Evolutionary conservation across 2,888 invertebrate species (phyloP).

Genomic region (Geotrupes spiniger): DNA sequence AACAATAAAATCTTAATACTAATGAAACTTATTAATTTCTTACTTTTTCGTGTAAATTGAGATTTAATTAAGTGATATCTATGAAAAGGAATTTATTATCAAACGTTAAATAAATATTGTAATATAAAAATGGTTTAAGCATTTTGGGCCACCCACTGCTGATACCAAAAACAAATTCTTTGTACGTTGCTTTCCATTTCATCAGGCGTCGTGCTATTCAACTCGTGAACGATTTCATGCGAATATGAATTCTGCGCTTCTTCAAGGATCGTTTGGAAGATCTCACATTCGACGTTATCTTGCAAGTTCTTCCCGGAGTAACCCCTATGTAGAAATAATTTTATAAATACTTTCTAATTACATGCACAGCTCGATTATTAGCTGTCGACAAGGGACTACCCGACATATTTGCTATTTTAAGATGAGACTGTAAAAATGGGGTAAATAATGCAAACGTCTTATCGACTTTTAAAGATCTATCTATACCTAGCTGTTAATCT

Average conservation of each 20-base stretch:
- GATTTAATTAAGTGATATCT: too few relatives aligned
- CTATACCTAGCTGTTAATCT: slow-evolving; percentile 69
- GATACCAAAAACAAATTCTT: slow-evolving; percentile 74
- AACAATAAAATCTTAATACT: too few relatives aligned
- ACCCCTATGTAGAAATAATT: slow-evolving; percentile 58
- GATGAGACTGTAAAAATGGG: too few relatives aligned
- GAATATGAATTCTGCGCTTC: slow-evolving; percentile 87
- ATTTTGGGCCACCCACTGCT: slow-evolving; percentile 64
- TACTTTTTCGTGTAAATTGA: too few relatives aligned
- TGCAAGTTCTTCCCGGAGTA: slow-evolving; percentile 87
- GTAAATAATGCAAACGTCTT: too few relatives aligned
- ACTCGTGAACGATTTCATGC: slow-evolving; percentile 74
- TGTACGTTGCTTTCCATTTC: slow-evolving; percentile 77
- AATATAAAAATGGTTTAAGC: too few relatives aligned
- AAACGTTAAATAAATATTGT: too few relatives aligned
- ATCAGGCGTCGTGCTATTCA: slow-evolving; percentile 73
- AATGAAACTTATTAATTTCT: too few relatives aligned
- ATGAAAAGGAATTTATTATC: too few relatives aligned
- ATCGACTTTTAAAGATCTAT: not conserved
- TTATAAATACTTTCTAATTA: not conserved
- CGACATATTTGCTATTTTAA: too few relatives aligned
- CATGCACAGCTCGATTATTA: not conserved
- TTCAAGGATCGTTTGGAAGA: slow-evolving; percentile 90
- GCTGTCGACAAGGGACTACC: too few relatives aligned
- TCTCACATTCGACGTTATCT: slow-evolving; percentile 96